Evolutionary conservation across 2,888 invertebrate genomes (phyloP).

Genomic region (Lycaena phlaeas): DNA sequence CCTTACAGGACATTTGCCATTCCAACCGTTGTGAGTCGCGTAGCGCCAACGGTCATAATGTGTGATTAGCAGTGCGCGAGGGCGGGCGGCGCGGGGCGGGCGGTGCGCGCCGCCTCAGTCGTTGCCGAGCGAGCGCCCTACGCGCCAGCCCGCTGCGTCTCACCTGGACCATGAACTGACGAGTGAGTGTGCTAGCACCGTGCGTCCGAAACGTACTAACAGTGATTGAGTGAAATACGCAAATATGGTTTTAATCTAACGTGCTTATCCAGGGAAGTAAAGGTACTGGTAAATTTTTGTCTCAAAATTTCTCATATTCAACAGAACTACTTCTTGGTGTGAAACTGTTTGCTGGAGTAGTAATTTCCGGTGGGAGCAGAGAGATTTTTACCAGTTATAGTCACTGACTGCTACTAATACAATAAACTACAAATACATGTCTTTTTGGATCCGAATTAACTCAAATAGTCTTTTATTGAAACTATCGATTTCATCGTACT

Average conservation of each 20-base stretch:
- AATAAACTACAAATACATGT: no score
- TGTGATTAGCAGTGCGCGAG: constrained; percentile 7
- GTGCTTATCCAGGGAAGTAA: constrained; percentile 2
- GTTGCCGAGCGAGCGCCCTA: constrained; percentile 15
- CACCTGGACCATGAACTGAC: constrained; percentile 15
- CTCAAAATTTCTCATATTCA: background rate
- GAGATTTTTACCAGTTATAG: no score
- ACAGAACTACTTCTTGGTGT: no score
- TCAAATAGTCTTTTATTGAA: no score
- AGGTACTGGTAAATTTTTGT: constrained; percentile 4
- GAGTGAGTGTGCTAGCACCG: constrained; percentile 11
- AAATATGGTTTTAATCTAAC: constrained; percentile 13
- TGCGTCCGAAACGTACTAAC: constrained; percentile 11
- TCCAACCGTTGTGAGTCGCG: no score
- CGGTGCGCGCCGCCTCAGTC: constrained; percentile 15
- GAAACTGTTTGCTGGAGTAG: no score
- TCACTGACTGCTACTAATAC: no score
- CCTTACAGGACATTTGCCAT: no score
- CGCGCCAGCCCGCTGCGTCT: constrained; percentile 14
- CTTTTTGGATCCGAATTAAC: no score
- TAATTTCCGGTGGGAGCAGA: no score
- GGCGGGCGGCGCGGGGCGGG: constrained; percentile 9
- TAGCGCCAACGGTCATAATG: constrained; percentile 9
- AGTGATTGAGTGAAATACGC: constrained; percentile 14
- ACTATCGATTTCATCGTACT: no score